Evolutionary conservation across 2,113 vertebrate genomes (phyloP).

Genomic region (Chloroceryle aenea): DNA sequence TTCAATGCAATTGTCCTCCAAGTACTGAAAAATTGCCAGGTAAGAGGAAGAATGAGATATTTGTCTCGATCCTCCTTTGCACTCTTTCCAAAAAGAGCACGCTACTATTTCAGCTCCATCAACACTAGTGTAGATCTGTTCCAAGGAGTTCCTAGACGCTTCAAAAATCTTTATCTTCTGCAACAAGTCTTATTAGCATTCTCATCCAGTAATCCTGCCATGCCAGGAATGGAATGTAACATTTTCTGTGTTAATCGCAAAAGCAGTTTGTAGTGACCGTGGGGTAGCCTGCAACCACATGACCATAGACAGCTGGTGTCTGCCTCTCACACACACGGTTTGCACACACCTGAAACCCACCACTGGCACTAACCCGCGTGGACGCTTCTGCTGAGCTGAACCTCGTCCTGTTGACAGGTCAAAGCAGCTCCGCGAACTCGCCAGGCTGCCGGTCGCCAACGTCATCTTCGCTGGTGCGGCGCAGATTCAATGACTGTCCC

Average conservation of each 20-base stretch:
- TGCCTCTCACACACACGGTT: not conserved
- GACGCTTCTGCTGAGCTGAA: not conserved
- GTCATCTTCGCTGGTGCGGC: not conserved
- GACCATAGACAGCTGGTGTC: rapidly evolving
- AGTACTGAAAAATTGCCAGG: not conserved
- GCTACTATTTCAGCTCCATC: not conserved
- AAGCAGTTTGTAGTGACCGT: not conserved
- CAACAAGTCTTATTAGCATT: not conserved
- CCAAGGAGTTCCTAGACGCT: not conserved
- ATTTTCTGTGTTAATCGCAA: not conserved
- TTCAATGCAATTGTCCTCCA: not conserved
- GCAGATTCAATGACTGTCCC: too few species aligned
- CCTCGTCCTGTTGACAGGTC: not conserved
- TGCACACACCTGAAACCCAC: not conserved
- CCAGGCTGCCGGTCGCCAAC: not conserved
- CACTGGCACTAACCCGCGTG: not conserved
- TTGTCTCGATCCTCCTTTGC: not conserved
- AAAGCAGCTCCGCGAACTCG: not conserved
- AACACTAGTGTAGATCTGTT: not conserved
- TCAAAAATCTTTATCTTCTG: not conserved
- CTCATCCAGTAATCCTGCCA: not conserved
- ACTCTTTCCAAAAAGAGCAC: not conserved
- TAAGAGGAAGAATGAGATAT: not conserved
- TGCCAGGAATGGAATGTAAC: not conserved
- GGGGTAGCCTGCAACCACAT: not conserved